Evolutionary conservation across 1,140 invertebrate genomes (phyloP), one percentile per base, ranked within the genome.

Genomic region (Luehdorfia chinensis): DNA sequence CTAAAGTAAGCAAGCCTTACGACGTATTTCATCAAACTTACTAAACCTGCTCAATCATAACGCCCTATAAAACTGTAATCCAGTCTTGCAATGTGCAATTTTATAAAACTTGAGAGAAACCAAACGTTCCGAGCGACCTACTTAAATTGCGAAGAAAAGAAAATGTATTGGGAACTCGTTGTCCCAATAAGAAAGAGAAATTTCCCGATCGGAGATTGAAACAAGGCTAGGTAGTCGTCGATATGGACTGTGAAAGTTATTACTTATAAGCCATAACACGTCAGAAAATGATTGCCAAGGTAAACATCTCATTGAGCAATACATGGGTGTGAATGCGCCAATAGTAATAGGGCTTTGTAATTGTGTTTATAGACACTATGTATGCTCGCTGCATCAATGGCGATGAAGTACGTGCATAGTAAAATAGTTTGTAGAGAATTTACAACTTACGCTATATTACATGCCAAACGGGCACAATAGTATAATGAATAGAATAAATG

Each of bases 61-160:
- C 36, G 33, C 16, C 32, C 32, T 50, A 52, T 50, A 57, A 52
- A 37, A 54, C 52, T 16, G 52, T 61, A 53, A 62, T 48, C 59
- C 47, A 59, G 49, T 62, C 62, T 66, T 23, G 21, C 44, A 73
- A 45, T 55, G 34, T 55, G 43, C 53, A 65, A 75, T 67, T 75
- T 69, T 51, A 54, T 63, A 52, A 62, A 65, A 47, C 55, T 52
- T 39, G 59, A 64, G 53, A 59, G 64, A 70, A 74, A 70, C 58
- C 58, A 48, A 54, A 67, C 59, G 66, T 67, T 63, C 64, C 68
- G 43, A 43, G 54, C 68, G 66, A 67, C 71, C 69, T 61, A 75
- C 63, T 64, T 77, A 52, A 60, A 36, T 66, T 75, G 68, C 65
- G 64, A 73, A 69, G 75, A 75, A 78, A 79, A 80, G 74, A 80